Percentiles rank a stretch among this genome's conserved stretches.
Evolutionary conservation across 2,113 vertebrate species (phyloP).

Genomic region (Sceloporus undulatus): DNA sequence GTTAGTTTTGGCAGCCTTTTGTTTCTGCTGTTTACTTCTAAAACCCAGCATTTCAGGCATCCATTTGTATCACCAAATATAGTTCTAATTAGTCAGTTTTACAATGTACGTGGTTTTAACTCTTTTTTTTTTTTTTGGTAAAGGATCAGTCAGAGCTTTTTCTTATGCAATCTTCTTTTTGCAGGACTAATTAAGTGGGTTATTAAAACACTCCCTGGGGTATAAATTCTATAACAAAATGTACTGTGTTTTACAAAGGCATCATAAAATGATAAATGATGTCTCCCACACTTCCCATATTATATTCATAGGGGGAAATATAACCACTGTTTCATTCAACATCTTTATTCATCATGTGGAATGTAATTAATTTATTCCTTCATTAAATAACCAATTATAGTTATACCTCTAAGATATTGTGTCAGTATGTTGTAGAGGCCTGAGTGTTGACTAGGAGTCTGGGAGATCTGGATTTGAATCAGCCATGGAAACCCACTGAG

Average conservation of each 20-base stretch:
- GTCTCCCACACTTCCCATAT: slow-evolving; percentile 39
- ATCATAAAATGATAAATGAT: neutral
- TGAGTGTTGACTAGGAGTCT: no score
- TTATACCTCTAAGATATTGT: no score
- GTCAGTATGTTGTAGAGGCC: no score
- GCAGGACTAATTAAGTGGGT: slow-evolving; percentile 70
- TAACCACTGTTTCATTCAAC: slow-evolving; percentile 33
- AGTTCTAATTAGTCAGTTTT: slow-evolving; percentile 72
- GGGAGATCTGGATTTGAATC: no score
- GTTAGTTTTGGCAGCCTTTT: slow-evolving; percentile 3
- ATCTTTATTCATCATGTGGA: slow-evolving; percentile 6
- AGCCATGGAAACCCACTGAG: no score
- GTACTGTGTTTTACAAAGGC: slow-evolving; percentile 46
- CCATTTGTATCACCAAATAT: slow-evolving; percentile 36
- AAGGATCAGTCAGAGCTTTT: slow-evolving; percentile 73
- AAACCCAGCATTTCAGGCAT: slow-evolving; percentile 46
- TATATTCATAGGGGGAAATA: slow-evolving; percentile 30
- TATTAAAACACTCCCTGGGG: slow-evolving; percentile 70
- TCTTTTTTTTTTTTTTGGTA: slow-evolving; percentile 64
- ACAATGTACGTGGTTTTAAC: slow-evolving; percentile 61
- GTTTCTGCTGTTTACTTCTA: slow-evolving; percentile 45
- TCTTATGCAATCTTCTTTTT: slow-evolving; percentile 68
- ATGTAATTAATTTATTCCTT: no score
- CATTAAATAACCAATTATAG: no score
- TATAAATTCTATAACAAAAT: slow-evolving; percentile 58